These are phyloP conservation scores for Gephyroberyx darwinii DNA, from an alignment of 2,797 vertebrate genomes.

Conservation along the genomic window DNA sequence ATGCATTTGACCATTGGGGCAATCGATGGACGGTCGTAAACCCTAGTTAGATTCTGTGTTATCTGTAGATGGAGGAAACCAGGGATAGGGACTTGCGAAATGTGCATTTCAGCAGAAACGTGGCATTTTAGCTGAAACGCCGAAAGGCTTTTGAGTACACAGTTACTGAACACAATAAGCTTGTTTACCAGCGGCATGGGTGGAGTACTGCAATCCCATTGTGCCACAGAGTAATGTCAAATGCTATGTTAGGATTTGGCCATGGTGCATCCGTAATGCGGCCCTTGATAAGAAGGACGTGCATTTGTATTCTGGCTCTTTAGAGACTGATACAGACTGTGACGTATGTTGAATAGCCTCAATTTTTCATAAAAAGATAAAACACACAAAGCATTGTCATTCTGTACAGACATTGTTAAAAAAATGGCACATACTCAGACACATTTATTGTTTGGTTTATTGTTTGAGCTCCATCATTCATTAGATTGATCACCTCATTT, in stretches of 20 bases:
- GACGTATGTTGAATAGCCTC: slow-evolving; percentile 32
- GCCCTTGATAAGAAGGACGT: slow-evolving; percentile 48
- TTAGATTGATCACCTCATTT: slow-evolving; percentile 41
- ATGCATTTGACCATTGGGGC: slow-evolving; percentile 33
- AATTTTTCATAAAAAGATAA: slow-evolving; percentile 47
- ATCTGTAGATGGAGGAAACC: slow-evolving; percentile 33
- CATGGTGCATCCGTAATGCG: slow-evolving; percentile 48
- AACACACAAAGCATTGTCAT: slow-evolving; percentile 29
- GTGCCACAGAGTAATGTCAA: slow-evolving; percentile 54
- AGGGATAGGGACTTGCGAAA: slow-evolving; percentile 43
- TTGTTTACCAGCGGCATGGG: slow-evolving; percentile 39
- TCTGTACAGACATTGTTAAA: slow-evolving; percentile 22
- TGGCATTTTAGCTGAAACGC: slow-evolving; percentile 40
- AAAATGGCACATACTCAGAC: slow-evolving; percentile 19
- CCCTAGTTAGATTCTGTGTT: slow-evolving; percentile 14
- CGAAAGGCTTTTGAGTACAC: slow-evolving; percentile 35
- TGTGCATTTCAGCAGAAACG: slow-evolving; percentile 66
- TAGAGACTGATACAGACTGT: slow-evolving; percentile 17
- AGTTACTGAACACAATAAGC: slow-evolving; percentile 28
- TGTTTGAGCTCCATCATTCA: slow-evolving; percentile 34
- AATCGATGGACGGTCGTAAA: slow-evolving; percentile 23
- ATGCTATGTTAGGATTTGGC: slow-evolving; percentile 51
- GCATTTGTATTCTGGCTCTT: slow-evolving; percentile 36
- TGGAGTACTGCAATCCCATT: slow-evolving; percentile 45
- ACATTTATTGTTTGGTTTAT: slow-evolving; percentile 46